Evolutionary conservation across 2,113 vertebrate genomes (phyloP).

Genomic region (Oreotragus oreotragus): DNA sequence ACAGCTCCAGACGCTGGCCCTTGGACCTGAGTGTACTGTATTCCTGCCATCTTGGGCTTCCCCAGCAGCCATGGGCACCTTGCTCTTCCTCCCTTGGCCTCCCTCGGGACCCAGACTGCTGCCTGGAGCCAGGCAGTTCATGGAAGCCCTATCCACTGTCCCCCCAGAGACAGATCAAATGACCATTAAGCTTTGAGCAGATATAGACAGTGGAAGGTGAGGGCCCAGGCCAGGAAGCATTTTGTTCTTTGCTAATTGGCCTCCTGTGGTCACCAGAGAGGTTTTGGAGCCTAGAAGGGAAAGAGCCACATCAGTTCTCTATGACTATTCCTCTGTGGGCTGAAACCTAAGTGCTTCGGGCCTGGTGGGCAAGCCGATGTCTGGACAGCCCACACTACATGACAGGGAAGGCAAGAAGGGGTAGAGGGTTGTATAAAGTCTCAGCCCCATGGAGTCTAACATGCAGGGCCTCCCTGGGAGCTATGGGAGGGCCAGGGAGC

Average conservation of each 20-base stretch:
- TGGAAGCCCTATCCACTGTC: conserved; percentile 37
- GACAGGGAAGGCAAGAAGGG: not conserved
- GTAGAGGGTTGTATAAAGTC: not conserved
- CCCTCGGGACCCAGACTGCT: conserved; percentile 6
- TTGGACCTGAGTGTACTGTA: not conserved
- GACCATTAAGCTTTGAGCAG: conserved; percentile 60
- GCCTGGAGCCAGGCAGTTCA: conserved; percentile 50
- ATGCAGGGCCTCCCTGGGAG: not conserved
- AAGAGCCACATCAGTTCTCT: conserved; percentile 23
- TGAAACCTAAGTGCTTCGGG: not conserved
- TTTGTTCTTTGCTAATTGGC: conserved; percentile 64
- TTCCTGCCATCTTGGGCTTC: not conserved
- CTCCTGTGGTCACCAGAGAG: conserved; percentile 53
- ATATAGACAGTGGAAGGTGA: conserved; percentile 31
- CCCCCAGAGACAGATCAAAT: conserved; percentile 65
- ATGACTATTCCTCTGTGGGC: not conserved
- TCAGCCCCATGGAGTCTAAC: not conserved
- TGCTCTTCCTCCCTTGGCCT: not conserved
- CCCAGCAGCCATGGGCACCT: not conserved
- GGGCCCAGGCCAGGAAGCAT: conserved; percentile 45
- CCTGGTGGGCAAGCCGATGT: not conserved
- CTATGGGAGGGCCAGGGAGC: not conserved
- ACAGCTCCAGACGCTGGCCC: not conserved
- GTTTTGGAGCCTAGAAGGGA: conserved; percentile 10
- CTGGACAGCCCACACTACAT: not conserved